phyloP scores from a whole-genome alignment of 2,888 invertebrate genomes.

The Phrixothrix hirtus region DNA sequence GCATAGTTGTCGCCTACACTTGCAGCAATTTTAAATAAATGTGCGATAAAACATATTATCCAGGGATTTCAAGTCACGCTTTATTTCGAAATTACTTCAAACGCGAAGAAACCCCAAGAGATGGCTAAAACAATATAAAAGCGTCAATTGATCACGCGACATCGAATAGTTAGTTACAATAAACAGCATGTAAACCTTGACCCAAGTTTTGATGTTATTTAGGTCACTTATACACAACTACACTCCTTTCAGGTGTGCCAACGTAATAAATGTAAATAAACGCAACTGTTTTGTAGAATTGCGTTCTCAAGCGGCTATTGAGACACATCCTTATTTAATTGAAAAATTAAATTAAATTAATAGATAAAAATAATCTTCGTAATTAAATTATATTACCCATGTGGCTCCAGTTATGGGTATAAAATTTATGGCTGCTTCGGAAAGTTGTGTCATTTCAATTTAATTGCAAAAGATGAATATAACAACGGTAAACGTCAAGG shows the following conservation, averaged over 20 bases:
- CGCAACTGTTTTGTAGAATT: too few species aligned
- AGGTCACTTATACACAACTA: slow-evolving; percentile 24
- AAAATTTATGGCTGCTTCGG: not conserved
- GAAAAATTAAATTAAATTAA: too few species aligned
- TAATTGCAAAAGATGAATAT: slow-evolving; percentile 2
- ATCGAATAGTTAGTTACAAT: too few species aligned
- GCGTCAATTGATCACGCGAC: not conserved
- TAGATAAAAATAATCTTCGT: too few species aligned
- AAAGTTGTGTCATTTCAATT: slow-evolving; percentile 2
- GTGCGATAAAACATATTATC: slow-evolving; percentile 4
- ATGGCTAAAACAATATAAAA: not conserved
- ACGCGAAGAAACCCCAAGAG: not conserved
- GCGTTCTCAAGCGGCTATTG: too few species aligned
- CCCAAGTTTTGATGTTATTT: slow-evolving; percentile 32
- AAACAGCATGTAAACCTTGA: slow-evolving; percentile 29
- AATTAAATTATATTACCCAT: too few species aligned
- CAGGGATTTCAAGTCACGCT: slow-evolving; percentile 6
- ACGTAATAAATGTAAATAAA: slow-evolving; percentile 15
- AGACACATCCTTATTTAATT: too few species aligned
- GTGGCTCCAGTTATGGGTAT: not conserved
- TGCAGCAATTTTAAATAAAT: slow-evolving; percentile 1
- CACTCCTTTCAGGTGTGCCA: slow-evolving; percentile 35
- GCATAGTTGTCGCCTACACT: too few species aligned
- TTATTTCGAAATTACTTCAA: slow-evolving; percentile 2
- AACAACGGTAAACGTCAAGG: not conserved